These are phyloP conservation scores for Diarsia dahlii DNA, from an alignment of 2,888 invertebrate species.

Conservation along the genomic window DNA sequence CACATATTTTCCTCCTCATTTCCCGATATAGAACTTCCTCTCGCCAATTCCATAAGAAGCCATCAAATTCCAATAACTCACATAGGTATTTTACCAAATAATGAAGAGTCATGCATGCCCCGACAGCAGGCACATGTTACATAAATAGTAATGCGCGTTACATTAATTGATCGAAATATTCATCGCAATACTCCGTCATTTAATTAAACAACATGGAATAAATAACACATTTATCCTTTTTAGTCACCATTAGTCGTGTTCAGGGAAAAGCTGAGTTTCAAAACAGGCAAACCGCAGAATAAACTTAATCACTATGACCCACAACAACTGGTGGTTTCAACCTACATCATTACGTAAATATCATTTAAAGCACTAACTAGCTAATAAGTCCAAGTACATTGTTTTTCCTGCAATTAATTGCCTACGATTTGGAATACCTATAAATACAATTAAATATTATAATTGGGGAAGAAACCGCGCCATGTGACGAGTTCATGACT, in stretches of 20 bases:
- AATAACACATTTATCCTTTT: conserved; percentile 67
- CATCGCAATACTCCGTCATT: conserved; percentile 61
- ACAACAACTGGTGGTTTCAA: conserved; percentile 34
- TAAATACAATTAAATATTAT: conserved; percentile 8
- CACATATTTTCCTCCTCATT: not conserved
- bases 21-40: not conserved
- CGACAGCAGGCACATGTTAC: not conserved
- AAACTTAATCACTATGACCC: conserved; percentile 60
- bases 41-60: not conserved
- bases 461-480: conserved; percentile 3
- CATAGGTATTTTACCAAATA: conserved; percentile 2
- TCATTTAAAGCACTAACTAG: conserved; percentile 36
- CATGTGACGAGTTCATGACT: not conserved
- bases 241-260: conserved; percentile 66
- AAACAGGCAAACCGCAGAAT: conserved; percentile 85
- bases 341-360: conserved; percentile 60
- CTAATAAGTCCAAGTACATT: conserved; percentile 28
- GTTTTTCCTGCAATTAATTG: conserved; percentile 45
- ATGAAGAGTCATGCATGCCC: not conserved
- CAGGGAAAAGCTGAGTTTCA: conserved; percentile 71
- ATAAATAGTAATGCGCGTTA: conserved; percentile 26
- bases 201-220: conserved; percentile 59
- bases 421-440: conserved; percentile 14
- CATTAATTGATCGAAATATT: conserved; percentile 26
- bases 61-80: not conserved